A percentile compares a stretch with the other conserved stretches of the same genome.
phyloP scores from a whole-genome alignment of 2,888 invertebrate genomes.

The Scaptodrosophila latifasciaeformis region DNA sequence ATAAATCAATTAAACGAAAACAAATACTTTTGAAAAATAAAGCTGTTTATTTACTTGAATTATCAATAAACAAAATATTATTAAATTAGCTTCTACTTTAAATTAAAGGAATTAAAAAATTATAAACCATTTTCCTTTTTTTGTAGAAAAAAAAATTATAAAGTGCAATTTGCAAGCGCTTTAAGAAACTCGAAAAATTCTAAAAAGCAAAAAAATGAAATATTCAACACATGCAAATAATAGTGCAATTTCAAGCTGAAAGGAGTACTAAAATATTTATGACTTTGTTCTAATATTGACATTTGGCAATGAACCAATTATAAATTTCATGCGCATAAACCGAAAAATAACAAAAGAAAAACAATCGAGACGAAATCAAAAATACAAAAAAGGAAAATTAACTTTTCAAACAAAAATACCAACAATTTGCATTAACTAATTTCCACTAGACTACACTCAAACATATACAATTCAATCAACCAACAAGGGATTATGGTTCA shows the following conservation, averaged over 20 bases:
- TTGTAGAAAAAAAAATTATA: neutral
- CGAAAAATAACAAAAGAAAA: conserved; percentile 4
- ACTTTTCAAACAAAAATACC: no score
- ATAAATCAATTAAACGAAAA: conserved; percentile 16
- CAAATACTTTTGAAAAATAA: conserved; percentile 10
- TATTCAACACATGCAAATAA: neutral
- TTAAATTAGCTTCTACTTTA: neutral
- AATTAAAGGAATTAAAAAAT: neutral
- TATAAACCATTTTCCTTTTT: neutral
- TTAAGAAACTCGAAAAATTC: neutral
- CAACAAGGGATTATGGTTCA: no score
- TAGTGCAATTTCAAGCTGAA: neutral
- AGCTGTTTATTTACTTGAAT: no score
- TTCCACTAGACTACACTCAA: no score
- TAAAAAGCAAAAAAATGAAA: neutral
- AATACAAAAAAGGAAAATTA: conserved; percentile 8
- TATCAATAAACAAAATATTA: no score
- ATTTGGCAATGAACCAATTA: conserved; percentile 59
- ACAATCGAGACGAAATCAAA: conserved; percentile 16
- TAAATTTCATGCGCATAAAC: conserved; percentile 44
- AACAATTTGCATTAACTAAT: no score
- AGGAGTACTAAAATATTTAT: neutral
- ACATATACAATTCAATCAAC: no score
- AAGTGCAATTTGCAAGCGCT: neutral
- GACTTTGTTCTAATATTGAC: neutral